Base-by-base conservation (phyloP, 2,113 vertebrate species). In the Synodontis membranacea region DNA sequence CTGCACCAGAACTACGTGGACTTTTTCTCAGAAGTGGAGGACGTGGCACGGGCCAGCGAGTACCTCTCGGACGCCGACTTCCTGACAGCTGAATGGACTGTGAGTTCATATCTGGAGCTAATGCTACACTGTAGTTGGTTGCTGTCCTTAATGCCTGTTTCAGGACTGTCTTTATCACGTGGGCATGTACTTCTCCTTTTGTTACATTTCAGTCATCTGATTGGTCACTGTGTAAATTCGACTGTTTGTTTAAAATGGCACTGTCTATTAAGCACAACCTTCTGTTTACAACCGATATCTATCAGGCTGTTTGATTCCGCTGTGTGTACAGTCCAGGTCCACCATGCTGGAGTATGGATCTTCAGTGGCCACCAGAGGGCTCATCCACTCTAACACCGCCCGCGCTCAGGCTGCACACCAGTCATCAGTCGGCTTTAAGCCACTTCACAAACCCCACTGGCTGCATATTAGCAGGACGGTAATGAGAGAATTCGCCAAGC, bases 1-100 rank as follows among this genome's bases (percentile, higher is more conserved):
- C 96, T 99, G 85, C 98, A 99, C 84, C 98, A 99, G 93, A 99
- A 99, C 95, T 99, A 98, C 42, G 0, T 96, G 89, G 97, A 98
- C 90, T 99, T 99, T 91, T 99, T 98, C 90, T 90, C 92, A 23
- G 95, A 97, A 28, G 82, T 97, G 90, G 96, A 97, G 70, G 97
- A 99, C 82, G 91, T 98, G 70, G 94, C 95, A 1, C 93, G 94
- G 92, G 97, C 97, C 92, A 97, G 96, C 93, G 95, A 98, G 86
- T 98, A 99, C 88, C 86, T 99, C 81, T 99, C 98, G 85, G 94
- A 95, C n/a, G 96, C 97, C 3, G 97, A 99, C 90, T 92, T 96
- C 84, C 94, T 99, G 54, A 95, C 94, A 34, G 93, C 96, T 64
- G 95, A 97, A 12, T 99, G 98, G 97, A 96, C 88, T 91, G 98